Evolutionary conservation across 2,888 invertebrate genomes (phyloP).

Genomic region (Sarcophaga rosellei): DNA sequence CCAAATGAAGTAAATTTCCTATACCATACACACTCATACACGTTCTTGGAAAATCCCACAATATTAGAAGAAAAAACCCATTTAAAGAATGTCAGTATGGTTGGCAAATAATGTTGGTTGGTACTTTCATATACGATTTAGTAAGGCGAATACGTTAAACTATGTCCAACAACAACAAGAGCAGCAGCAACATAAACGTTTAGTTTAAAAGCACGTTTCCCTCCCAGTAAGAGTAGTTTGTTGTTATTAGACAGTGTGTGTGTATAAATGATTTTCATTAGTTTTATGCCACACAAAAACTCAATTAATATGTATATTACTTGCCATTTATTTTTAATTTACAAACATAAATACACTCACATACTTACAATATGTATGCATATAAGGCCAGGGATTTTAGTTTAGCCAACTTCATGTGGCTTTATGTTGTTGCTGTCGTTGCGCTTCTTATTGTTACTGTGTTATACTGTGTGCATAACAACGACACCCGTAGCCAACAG

Average conservation of each 20-base stretch:
- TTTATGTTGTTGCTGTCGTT: background rate
- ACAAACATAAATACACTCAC: background rate
- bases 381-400: background rate
- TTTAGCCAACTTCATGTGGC: background rate
- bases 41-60: constrained; percentile 2
- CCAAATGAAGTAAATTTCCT: too few relatives aligned
- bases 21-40: background rate
- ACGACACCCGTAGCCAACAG: background rate
- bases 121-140: too few relatives aligned
- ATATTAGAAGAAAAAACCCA: background rate
- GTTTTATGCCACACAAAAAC: constrained; percentile 55
- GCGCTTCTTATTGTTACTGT: background rate
- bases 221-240: too few relatives aligned
- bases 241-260: too few relatives aligned
- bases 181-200: too few relatives aligned
- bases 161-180: too few relatives aligned
- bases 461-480: too few relatives aligned
- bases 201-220: too few relatives aligned
- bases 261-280: constrained; percentile 6
- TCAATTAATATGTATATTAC: constrained; percentile 54
- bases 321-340: background rate
- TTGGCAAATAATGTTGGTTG: too few relatives aligned
- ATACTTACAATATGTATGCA: background rate
- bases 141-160: too few relatives aligned
- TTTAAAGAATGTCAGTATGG: too few relatives aligned